Evolutionary conservation across 2,113 vertebrate genomes (phyloP).

Genomic region (Eupsittula cactorum): DNA sequence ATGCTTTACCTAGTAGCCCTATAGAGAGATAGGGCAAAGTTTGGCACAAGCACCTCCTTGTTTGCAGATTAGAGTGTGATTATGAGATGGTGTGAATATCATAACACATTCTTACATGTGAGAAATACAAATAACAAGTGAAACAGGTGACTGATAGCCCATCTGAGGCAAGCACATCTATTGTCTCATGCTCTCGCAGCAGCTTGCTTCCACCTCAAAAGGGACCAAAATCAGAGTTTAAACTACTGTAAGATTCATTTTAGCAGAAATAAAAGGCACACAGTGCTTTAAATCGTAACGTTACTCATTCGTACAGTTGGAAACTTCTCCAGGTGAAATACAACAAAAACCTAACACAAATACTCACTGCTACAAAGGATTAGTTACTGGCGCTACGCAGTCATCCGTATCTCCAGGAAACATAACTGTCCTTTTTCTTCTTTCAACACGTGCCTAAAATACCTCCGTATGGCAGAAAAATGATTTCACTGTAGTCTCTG

Average conservation of each 20-base stretch:
- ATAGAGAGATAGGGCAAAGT: background rate
- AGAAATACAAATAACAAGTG: background rate
- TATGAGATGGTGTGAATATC: background rate
- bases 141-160: background rate
- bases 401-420: background rate
- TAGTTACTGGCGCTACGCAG: background rate
- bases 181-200: background rate
- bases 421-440: background rate
- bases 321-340: background rate
- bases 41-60: background rate
- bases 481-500: background rate
- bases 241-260: background rate
- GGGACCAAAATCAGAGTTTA: background rate
- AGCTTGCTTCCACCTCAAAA: background rate
- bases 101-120: fast-evolving
- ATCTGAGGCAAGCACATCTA: background rate
- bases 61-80: background rate
- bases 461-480: background rate
- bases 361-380: background rate
- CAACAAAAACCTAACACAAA: background rate
- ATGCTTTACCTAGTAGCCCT: background rate
- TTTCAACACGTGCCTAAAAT: background rate
- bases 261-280: background rate
- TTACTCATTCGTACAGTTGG: background rate
- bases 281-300: background rate